phyloP scores from a whole-genome alignment of 1,140 invertebrate species.

The Pachyrhynchus sulphureomaculatus region DNA sequence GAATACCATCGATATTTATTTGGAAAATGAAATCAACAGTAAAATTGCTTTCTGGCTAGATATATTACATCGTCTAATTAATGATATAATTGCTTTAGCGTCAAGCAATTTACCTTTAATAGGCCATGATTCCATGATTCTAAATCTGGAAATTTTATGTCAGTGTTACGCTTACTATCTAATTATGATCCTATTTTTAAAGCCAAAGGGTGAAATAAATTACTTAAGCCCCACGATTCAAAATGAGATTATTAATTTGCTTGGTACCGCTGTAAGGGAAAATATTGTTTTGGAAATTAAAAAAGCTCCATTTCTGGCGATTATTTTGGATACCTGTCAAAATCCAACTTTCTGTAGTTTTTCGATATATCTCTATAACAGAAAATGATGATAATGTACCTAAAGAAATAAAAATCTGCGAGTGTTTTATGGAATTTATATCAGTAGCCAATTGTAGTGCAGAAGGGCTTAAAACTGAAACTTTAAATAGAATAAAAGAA shows the following conservation, averaged over 20 bases:
- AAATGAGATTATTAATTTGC: conserved; percentile 34
- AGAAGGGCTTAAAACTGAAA: conserved; percentile 31
- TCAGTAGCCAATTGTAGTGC: conserved; percentile 31
- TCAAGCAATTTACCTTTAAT: conserved; percentile 16
- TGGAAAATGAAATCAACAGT: conserved; percentile 17
- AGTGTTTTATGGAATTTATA: conserved; percentile 34
- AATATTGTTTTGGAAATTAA: conserved; percentile 26
- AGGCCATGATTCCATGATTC: conserved; percentile 26
- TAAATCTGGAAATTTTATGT: conserved; percentile 19
- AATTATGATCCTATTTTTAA: conserved; percentile 17
- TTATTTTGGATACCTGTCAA: conserved; percentile 31
- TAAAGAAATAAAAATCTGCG: conserved; percentile 31
- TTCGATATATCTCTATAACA: conserved; percentile 22
- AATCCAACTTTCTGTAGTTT: conserved; percentile 28
- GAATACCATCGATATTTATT: conserved; percentile 39
- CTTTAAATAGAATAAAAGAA: conserved; percentile 29
- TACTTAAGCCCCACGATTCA: conserved; percentile 34
- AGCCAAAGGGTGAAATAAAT: conserved; percentile 26
- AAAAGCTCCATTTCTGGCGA: conserved; percentile 30
- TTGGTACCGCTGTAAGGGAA: background rate
- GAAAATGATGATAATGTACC: conserved; percentile 28
- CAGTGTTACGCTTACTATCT: conserved; percentile 13
- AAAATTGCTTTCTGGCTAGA: conserved; percentile 19
- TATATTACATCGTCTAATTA: conserved; percentile 15
- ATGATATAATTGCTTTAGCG: conserved; percentile 18